Conservation (phyloP, 2,888 invertebrate species). For the Acleris literana region DNA sequence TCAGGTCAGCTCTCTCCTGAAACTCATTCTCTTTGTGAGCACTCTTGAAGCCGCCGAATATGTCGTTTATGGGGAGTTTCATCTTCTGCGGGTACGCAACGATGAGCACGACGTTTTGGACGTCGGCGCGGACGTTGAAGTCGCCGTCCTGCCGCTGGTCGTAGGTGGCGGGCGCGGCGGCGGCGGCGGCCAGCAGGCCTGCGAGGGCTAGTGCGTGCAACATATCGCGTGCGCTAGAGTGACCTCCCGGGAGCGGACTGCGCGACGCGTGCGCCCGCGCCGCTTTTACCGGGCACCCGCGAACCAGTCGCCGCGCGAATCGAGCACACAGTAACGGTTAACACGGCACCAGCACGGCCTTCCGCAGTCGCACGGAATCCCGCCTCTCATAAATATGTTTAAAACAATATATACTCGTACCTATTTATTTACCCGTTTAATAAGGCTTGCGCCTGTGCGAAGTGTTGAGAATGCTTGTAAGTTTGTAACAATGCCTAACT, state of each 20-base stretch:
- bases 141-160: conserved; percentile 92
- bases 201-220: conserved; percentile 50
- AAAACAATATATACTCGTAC: background rate
- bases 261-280: conserved; percentile 60
- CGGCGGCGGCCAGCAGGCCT: conserved; percentile 59
- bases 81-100: conserved; percentile 81
- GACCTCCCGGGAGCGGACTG: conserved; percentile 63
- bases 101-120: conserved; percentile 89
- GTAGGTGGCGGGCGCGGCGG: conserved; percentile 69
- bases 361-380: conserved; percentile 8
- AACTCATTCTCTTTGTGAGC: conserved; percentile 47
- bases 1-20: conserved; percentile 75
- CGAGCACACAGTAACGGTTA: conserved; percentile 80
- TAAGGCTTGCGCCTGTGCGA: conserved; percentile 7
- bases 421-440: conserved; percentile 17
- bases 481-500: background rate
- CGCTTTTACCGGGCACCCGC: conserved; percentile 73
- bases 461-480: no score
- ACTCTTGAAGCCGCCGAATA: conserved; percentile 49
- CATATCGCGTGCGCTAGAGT: conserved; percentile 67
- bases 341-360: conserved; percentile 52
- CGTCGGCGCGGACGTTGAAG: conserved; percentile 87
- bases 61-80: conserved; percentile 47
- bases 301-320: conserved; percentile 74
- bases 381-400: conserved; percentile 18